Percentiles rank a stretch among this genome's conserved stretches.
phyloP scores from a whole-genome alignment of 2,113 vertebrate genomes.

The Benitochromis conjunctus region DNA sequence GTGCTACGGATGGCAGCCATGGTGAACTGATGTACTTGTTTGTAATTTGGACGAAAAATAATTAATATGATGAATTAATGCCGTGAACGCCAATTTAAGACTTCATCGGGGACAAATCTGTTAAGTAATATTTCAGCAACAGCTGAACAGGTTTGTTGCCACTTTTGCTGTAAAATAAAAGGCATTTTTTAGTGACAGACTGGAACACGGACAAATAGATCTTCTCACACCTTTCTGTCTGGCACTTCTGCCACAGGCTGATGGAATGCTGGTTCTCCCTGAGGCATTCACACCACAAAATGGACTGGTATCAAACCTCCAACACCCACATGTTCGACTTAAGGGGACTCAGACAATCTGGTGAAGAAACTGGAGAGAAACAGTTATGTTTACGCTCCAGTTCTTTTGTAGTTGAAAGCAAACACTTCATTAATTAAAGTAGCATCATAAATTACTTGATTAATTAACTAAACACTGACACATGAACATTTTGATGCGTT shows the following conservation, averaged over 20 bases:
- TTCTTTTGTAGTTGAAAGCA: not conserved
- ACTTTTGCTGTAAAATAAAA: not conserved
- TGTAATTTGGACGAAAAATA: slow-evolving; percentile 40
- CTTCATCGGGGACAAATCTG: slow-evolving; percentile 4
- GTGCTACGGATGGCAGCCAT: slow-evolving; percentile 28
- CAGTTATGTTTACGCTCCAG: not conserved
- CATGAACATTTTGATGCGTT: too few relatives aligned
- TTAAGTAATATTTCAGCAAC: not conserved
- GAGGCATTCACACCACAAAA: slow-evolving; percentile 6
- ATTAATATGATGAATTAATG: slow-evolving; percentile 46
- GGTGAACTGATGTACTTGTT: slow-evolving; percentile 57
- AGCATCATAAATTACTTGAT: not conserved
- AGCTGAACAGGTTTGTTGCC: not conserved
- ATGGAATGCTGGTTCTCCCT: not conserved
- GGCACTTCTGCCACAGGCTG: not conserved
- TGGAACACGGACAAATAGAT: not conserved
- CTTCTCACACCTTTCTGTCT: slow-evolving; percentile 27
- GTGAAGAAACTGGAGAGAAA: not conserved
- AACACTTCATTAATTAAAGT: not conserved
- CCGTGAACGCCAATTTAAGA: slow-evolving; percentile 10
- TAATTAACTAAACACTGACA: too few relatives aligned
- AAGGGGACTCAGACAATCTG: not conserved
- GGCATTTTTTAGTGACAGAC: not conserved
- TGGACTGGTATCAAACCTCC: not conserved
- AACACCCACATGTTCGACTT: not conserved